Conservation (phyloP, 1,140 invertebrate genomes). For the Bombyx mandarina region DNA sequence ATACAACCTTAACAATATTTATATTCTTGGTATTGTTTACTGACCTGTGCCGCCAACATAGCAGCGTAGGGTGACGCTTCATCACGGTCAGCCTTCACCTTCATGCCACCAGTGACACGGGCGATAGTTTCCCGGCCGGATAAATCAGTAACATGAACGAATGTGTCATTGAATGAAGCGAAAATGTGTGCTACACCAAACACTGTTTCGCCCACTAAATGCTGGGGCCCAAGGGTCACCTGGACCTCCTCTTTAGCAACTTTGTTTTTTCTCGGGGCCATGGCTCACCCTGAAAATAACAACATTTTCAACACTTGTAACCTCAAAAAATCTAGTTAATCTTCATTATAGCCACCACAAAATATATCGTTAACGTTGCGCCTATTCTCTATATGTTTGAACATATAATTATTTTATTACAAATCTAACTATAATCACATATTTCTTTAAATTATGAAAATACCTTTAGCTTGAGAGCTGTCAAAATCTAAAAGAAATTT, state of each 20-base stretch:
- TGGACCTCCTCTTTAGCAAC: slow-evolving; percentile 96
- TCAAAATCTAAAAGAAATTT: slow-evolving; percentile 41
- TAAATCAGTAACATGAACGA: slow-evolving; percentile 99
- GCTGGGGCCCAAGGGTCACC: slow-evolving; percentile 96
- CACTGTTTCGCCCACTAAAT: slow-evolving; percentile 96
- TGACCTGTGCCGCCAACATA: slow-evolving; percentile 99
- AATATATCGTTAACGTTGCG: no score
- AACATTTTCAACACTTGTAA: slow-evolving; percentile 52
- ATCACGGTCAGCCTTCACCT: slow-evolving; percentile 99
- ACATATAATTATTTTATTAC: slow-evolving; percentile 1
- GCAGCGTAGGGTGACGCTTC: slow-evolving; percentile 99
- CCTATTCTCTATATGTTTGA: neutral
- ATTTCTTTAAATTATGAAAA: slow-evolving; percentile 26
- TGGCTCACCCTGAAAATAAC: slow-evolving; percentile 71
- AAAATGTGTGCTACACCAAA: slow-evolving; percentile 99
- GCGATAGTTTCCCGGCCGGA: slow-evolving; percentile 99
- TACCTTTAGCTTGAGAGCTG: slow-evolving; percentile 65
- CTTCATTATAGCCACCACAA: slow-evolving; percentile 9
- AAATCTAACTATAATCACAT: slow-evolving; percentile 3
- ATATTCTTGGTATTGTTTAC: slow-evolving; percentile 9
- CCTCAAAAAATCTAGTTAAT: slow-evolving; percentile 55
- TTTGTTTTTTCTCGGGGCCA: slow-evolving; percentile 99
- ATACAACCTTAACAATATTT: neutral
- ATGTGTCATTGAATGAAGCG: slow-evolving; percentile 99
- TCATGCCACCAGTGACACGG: slow-evolving; percentile 99